Conservation (phyloP, 2,888 invertebrate genomes). For the Invenusta paracnida region DNA sequence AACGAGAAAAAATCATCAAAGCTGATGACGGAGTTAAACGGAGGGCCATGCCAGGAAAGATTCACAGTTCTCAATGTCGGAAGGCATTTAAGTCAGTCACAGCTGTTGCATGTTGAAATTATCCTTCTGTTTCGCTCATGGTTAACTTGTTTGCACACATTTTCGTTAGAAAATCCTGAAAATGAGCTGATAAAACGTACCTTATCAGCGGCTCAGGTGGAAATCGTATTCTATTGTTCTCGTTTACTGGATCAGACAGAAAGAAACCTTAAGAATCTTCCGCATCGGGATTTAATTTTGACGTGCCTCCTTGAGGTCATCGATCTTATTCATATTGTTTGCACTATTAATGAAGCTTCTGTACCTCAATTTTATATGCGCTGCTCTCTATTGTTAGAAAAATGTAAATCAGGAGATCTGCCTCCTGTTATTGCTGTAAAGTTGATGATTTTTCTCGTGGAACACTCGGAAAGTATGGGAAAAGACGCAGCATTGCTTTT, state of each 20-base stretch:
- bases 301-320: background rate
- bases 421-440: background rate
- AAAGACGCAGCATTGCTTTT: background rate
- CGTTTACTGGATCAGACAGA: background rate
- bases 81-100: background rate
- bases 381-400: background rate
- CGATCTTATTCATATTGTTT: background rate
- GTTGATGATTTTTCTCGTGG: background rate
- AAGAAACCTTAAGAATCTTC: background rate
- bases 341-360: background rate
- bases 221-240: background rate
- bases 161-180: background rate
- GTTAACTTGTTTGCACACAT: background rate
- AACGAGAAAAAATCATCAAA: background rate
- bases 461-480: background rate
- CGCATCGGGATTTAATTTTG: background rate
- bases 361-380: background rate
- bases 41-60: background rate
- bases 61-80: background rate
- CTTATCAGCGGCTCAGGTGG: background rate
- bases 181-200: background rate
- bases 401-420: background rate
- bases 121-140: background rate
- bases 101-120: background rate
- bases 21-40: background rate